Evolutionary conservation across 2,888 invertebrate species (phyloP), one percentile per base, ranked within the genome.

Genomic region (Teinopalpus imperialis): DNA sequence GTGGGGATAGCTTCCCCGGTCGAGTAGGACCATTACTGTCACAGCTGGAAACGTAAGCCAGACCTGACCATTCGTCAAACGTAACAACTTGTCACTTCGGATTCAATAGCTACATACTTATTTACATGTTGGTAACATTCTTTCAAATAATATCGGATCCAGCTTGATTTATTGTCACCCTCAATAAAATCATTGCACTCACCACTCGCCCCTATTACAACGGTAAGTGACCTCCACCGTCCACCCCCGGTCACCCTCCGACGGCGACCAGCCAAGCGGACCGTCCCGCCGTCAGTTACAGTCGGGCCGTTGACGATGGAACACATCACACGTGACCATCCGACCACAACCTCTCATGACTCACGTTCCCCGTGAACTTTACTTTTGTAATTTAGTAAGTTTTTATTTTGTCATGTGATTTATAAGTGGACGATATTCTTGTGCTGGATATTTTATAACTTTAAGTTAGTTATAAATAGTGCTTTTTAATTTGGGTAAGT

Each of bases 191-290:
- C 30, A 26, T 26, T 37, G 16, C 36, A 21, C 9, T 18, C 9
- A 6, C 43, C 32, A 21, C 26, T 31, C 9, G 12, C 37, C 44
- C 37, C 31, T 9, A 24, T 26, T 36, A 7, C 10, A 20, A 23
- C 37, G 37, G 44, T 31, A 44, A 37, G 12, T 37, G 44, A 44
- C 44, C 44, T 44, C 18, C 30, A 9, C 30, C 24, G 18, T 44
- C 37, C 44, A 44, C 44, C 44, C 44, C 24, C 37, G 31, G 37
- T 44, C 44, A 44, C 44, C 44, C 37, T 44, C 37, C 30, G 36
- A 14, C 23, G 36, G 16, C 36, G 43, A 5, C 36, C 36, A 30
- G 16, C 30, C 14, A 16, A 10, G 23, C 36, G 37, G 31, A 24
- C 37, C 7, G 12, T n/a, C 21, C 10, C 12, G 3, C 27, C 9